phyloP scores from a whole-genome alignment of 2,888 invertebrate species.

The Peribatodes rhomboidaria region DNA sequence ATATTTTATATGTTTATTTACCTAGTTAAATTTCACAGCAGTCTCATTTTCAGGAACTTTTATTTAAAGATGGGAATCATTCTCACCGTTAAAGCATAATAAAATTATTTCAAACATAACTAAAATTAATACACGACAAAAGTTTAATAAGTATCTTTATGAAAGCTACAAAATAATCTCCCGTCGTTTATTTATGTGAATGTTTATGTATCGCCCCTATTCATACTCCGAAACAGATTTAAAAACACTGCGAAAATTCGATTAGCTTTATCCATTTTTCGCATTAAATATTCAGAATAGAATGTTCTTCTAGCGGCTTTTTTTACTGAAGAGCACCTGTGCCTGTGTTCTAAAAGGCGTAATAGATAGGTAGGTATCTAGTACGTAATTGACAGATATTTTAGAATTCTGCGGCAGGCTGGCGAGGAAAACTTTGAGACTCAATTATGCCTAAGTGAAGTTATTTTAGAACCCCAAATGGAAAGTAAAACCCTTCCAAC shows the following conservation, averaged over 20 bases:
- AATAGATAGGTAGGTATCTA: constrained; percentile 1
- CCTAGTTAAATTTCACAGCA: too few species aligned
- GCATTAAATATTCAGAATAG: constrained; percentile 10
- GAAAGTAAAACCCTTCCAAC: constrained; percentile 4
- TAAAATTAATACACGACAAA: too few species aligned
- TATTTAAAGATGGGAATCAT: too few species aligned
- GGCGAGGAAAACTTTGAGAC: constrained; percentile 13
- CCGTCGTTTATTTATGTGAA: not conserved
- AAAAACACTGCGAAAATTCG: constrained; percentile 4
- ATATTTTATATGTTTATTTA: too few species aligned
- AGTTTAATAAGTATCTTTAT: not conserved
- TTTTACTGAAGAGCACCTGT: constrained; percentile 5
- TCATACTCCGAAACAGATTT: not conserved
- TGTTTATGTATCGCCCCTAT: not conserved
- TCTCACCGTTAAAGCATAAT: too few species aligned
- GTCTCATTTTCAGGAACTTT: too few species aligned
- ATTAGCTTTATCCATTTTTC: constrained; percentile 3
- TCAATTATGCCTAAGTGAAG: constrained; percentile 14
- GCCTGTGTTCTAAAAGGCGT: not conserved
- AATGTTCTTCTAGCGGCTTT: constrained; percentile 1
- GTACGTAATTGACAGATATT: constrained; percentile 5
- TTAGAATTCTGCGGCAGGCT: constrained; percentile 13
- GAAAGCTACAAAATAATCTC: not conserved
- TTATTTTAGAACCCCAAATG: constrained; percentile 2
- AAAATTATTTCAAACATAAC: too few species aligned